Percentiles rank a stretch among this genome's conserved stretches.
These are phyloP conservation scores for Nyctibius grandis DNA, from an alignment of 2,797 vertebrate genomes.

Conservation along the genomic window DNA sequence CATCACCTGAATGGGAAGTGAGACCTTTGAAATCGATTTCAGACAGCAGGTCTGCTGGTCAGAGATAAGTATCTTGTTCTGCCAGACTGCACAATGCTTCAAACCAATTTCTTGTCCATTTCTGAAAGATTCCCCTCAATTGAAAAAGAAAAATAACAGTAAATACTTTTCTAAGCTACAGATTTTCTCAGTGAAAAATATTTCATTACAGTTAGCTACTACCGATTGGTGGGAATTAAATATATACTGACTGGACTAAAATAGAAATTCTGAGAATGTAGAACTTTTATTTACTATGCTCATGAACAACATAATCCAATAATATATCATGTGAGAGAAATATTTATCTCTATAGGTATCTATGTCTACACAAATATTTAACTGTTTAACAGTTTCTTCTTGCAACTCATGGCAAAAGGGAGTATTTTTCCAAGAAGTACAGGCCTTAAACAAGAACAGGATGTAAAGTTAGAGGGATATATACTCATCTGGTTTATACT, in stretches of 20 bases:
- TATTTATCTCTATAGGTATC: not conserved
- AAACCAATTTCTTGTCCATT: constrained; percentile 12
- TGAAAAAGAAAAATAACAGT: not conserved
- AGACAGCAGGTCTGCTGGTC: not conserved
- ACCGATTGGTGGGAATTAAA: not conserved
- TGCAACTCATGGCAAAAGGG: not conserved
- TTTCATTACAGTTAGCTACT: not conserved
- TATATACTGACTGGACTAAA: not conserved
- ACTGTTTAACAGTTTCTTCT: not conserved
- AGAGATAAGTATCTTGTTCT: not conserved
- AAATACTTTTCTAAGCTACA: not conserved
- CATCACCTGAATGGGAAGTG: not conserved
- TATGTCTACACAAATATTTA: not conserved
- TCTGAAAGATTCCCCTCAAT: not conserved
- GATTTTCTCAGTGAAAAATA: not conserved
- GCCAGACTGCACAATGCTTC: not conserved
- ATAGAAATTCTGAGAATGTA: not conserved
- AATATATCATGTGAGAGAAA: not conserved
- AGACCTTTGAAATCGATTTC: constrained; percentile 14
- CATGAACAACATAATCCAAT: not conserved
- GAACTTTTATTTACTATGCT: not conserved
- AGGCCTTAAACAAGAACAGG: not conserved
- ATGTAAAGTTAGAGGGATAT: not conserved
- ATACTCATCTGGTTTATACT: not conserved
- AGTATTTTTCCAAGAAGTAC: not conserved